A percentile compares a stretch with the other conserved stretches of the same genome.
Conservation (phyloP, 2,888 invertebrate genomes). For the Tryphoninae sp. region DNA sequence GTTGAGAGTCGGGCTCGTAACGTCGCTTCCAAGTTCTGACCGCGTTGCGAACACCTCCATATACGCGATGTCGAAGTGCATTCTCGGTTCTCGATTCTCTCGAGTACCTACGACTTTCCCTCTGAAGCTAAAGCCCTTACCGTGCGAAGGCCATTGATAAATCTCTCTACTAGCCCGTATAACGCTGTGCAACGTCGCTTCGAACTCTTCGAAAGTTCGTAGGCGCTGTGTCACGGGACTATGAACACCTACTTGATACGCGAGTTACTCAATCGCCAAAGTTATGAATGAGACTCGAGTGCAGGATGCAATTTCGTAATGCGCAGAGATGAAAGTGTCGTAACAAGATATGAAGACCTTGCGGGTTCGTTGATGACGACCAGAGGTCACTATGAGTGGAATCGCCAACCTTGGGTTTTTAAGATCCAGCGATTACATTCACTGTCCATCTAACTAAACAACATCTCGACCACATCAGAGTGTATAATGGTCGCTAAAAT, state of each 20-base stretch:
- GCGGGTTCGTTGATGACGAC: background rate
- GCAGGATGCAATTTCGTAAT: background rate
- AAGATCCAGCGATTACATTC: too few relatives aligned
- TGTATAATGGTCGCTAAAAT: too few relatives aligned
- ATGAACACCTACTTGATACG: background rate
- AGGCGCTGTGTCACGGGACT: background rate
- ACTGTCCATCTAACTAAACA: too few relatives aligned
- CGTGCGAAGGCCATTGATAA: constrained; percentile 40
- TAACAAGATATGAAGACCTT: background rate
- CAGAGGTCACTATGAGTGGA: background rate
- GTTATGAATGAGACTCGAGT: constrained; percentile 34
- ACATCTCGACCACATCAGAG: too few relatives aligned
- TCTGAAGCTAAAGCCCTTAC: background rate
- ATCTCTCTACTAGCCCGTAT: constrained; percentile 12
- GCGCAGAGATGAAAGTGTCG: background rate
- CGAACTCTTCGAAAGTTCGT: background rate
- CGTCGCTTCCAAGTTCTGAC: constrained; percentile 4
- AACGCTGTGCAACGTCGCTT: background rate
- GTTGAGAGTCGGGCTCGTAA: constrained; percentile 20
- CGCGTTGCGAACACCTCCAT: constrained; percentile 3
- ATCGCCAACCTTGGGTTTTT: background rate
- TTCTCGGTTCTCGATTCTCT: constrained; percentile 24
- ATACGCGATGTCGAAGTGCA: constrained; percentile 1
- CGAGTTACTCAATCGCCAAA: constrained; percentile 30
- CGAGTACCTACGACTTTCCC: constrained; percentile 13